Percentiles rank a stretch among this genome's conserved stretches.
Evolutionary conservation across 2,797 vertebrate species (phyloP).

Genomic region (Euthynnus affinis): DNA sequence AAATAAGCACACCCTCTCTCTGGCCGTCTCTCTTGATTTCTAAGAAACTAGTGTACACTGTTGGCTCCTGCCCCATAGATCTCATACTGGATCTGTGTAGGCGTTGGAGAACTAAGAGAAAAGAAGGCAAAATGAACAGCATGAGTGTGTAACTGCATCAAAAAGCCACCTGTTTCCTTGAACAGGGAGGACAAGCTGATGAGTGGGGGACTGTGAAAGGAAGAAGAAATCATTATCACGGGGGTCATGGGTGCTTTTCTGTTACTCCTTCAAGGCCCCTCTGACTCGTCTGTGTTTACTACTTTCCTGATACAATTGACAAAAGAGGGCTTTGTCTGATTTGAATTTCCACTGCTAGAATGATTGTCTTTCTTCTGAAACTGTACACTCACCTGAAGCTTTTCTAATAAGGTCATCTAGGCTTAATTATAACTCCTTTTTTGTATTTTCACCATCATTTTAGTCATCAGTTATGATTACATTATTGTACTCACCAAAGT

Average conservation of each 20-base stretch:
- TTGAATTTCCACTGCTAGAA: neutral
- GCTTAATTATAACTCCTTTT: neutral
- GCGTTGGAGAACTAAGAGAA: slow-evolving; percentile 17
- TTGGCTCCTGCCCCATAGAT: slow-evolving; percentile 15
- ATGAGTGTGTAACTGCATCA: slow-evolving; percentile 26
- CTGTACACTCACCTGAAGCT: neutral
- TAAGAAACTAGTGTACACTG: slow-evolving; percentile 24
- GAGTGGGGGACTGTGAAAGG: slow-evolving; percentile 11
- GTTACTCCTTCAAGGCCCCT: slow-evolving; percentile 24
- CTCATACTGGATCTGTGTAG: slow-evolving; percentile 35
- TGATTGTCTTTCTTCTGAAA: slow-evolving; percentile 11
- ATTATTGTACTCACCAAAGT: neutral
- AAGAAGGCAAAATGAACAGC: slow-evolving; percentile 22
- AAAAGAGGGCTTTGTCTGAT: slow-evolving; percentile 24
- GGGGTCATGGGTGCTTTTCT: slow-evolving; percentile 7
- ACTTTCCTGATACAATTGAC: slow-evolving; percentile 10
- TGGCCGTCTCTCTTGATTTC: slow-evolving; percentile 19
- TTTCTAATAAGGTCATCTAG: neutral
- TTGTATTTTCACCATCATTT: neutral
- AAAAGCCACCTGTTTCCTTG: slow-evolving; percentile 27
- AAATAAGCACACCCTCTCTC: slow-evolving; percentile 3
- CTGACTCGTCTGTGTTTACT: slow-evolving; percentile 24
- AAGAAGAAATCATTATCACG: slow-evolving; percentile 12
- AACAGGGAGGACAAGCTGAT: neutral
- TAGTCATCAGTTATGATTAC: neutral